Evolutionary conservation across 2,113 vertebrate genomes (phyloP).

Genomic region (Lophotis ruficrista): DNA sequence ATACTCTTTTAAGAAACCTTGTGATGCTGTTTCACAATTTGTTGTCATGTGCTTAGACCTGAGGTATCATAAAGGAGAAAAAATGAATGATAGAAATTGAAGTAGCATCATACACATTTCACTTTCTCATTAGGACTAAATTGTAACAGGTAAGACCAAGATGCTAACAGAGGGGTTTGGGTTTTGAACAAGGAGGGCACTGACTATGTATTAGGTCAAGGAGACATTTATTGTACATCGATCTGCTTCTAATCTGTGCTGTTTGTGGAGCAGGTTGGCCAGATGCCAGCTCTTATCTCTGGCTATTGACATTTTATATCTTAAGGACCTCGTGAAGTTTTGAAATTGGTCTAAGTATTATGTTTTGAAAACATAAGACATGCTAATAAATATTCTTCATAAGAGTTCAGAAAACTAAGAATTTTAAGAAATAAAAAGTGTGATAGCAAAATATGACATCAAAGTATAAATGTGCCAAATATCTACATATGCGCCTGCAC

Average conservation of each 20-base stretch:
- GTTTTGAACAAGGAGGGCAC: background rate
- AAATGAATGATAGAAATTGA: background rate
- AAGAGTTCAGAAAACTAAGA: conserved; percentile 6
- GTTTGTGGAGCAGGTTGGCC: conserved; percentile 21
- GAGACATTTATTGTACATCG: conserved; percentile 31
- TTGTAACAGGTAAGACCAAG: background rate
- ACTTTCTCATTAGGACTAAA: background rate
- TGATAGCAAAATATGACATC: background rate
- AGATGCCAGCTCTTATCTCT: conserved; percentile 58
- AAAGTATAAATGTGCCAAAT: background rate
- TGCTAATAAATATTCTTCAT: background rate
- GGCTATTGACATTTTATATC: conserved; percentile 54
- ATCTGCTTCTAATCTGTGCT: conserved; percentile 65
- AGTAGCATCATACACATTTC: background rate
- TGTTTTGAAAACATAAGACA: background rate
- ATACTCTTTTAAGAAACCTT: conserved; percentile 40
- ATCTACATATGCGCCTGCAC: background rate
- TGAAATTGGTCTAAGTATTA: conserved; percentile 21
- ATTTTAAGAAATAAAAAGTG: background rate
- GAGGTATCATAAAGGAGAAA: background rate
- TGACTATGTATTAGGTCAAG: background rate
- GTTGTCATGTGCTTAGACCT: background rate
- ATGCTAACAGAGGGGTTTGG: background rate
- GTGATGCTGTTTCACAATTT: background rate
- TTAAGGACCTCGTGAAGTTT: conserved; percentile 22